Base-by-base conservation (phyloP, 2,888 invertebrate genomes). In the Limnephilus lunatus region DNA sequence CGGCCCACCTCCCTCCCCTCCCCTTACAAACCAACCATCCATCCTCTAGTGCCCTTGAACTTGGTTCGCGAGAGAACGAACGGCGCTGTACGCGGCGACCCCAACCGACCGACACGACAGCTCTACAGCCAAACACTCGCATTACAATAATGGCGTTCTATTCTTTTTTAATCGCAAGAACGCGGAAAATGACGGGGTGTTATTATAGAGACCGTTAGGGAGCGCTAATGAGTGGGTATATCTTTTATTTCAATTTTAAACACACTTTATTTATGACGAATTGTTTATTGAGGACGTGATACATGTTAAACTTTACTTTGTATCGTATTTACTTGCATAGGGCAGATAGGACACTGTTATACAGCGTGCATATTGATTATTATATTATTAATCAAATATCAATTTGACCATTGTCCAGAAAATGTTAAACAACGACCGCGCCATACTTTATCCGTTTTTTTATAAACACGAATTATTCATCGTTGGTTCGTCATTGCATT, bases 31-130 rank as follows among this genome's bases (percentile, higher is more conserved):
- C 53, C 68, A 9, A 9, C 68, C 68, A 68, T 68, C 68, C 68
- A 68, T 81, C 86, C 91, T 90, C 92, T 91, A 90, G 94, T 95
- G 95, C 95, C 95, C 95, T 95, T 95, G 95, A 95, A 95, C 94
- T 95, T 94, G 94, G 94, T 94, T 94, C 94, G 94, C 94, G 96
- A 96, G 95, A 91, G 90, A 91, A 92, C 92, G 92, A 91, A 89
- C 92, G 91, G 91, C 91, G 91, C 90, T 88, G 91, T 89, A 89
- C 92, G 91, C 91, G 91, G 85, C 92, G 92, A 92, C 92, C 92
- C 92, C 91, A 83, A 68, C 92, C 91, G 85, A 91, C 90, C 89
- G 91, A 91, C 92, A 89, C 44, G 44, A 44, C 44, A 35, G 39
- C 48, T 86, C 86, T 15, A 53, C 53, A 68, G 19, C 68, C 68